These are phyloP conservation scores for Morone chrysops DNA, from an alignment of 2,113 vertebrate genomes.

Conservation along the genomic window DNA sequence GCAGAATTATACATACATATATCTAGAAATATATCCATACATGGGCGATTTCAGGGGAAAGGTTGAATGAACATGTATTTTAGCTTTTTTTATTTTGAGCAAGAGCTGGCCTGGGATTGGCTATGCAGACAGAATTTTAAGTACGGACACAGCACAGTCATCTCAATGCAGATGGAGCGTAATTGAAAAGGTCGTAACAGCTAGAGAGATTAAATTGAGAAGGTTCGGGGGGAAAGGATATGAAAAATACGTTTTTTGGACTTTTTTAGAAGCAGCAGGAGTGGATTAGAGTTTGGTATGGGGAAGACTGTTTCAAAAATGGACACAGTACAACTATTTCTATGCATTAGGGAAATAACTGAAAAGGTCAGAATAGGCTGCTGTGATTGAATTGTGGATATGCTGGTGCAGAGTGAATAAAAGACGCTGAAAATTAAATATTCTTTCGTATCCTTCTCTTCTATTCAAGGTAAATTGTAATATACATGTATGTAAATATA, in stretches of 20 bases:
- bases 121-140: constrained; percentile 49
- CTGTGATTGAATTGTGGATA: background rate
- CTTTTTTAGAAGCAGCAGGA: background rate
- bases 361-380: constrained; percentile 25
- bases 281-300: background rate
- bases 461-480: constrained; percentile 5
- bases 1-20: background rate
- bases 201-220: constrained; percentile 39
- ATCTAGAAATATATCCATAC: background rate
- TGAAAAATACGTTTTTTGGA: constrained; percentile 37
- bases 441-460: constrained; percentile 13
- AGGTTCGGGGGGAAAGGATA: constrained; percentile 18
- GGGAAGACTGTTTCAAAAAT: constrained; percentile 21
- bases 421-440: background rate
- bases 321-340: background rate
- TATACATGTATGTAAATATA: background rate
- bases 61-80: constrained; percentile 7
- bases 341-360: background rate
- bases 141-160: background rate
- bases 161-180: constrained; percentile 30
- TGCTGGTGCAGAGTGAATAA: background rate
- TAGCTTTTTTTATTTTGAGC: constrained; percentile 4
- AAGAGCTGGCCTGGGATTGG: constrained; percentile 3
- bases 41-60: constrained; percentile 8
- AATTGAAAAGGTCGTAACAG: constrained; percentile 59